Evolutionary conservation across 2,888 invertebrate genomes (phyloP).

Genomic region (Sinotaia quadrata): DNA sequence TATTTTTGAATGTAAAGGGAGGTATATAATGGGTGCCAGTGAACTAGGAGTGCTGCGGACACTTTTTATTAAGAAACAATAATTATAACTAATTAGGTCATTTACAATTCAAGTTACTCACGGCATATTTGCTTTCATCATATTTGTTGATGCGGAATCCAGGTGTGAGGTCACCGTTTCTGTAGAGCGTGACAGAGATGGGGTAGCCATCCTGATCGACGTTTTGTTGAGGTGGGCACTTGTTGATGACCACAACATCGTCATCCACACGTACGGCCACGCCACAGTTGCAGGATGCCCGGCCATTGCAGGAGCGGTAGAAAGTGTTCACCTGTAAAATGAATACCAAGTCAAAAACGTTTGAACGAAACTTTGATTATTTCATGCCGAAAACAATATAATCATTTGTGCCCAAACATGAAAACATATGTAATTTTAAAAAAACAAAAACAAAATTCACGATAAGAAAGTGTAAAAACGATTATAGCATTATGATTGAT

Average conservation of each 20-base stretch:
- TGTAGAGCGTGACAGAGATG: constrained; percentile 37
- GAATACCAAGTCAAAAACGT: no score
- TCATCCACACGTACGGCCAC: constrained; percentile 42
- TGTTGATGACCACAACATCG: constrained; percentile 45
- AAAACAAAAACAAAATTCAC: no score
- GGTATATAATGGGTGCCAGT: no score
- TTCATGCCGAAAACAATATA: no score
- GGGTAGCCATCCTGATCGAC: constrained; percentile 26
- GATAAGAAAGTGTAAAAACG: no score
- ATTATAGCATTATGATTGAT: no score
- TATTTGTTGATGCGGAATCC: constrained; percentile 39
- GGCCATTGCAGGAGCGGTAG: constrained; percentile 37
- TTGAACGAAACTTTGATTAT: no score
- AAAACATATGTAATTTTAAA: no score
- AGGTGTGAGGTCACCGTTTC: constrained; percentile 41
- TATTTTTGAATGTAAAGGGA: no score
- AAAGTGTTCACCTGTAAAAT: constrained; percentile 39
- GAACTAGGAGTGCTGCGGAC: no score
- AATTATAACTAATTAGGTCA: not conserved
- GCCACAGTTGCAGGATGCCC: constrained; percentile 48
- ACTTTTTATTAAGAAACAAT: not conserved
- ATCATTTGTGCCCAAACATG: no score
- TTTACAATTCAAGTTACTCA: constrained; percentile 18
- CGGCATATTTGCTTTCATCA: constrained; percentile 27
- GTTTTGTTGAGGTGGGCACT: constrained; percentile 33